Evolutionary conservation across 2,113 vertebrate genomes (phyloP), one percentile per base, ranked within the genome.

Genomic region (Crotalus horridus): DNA sequence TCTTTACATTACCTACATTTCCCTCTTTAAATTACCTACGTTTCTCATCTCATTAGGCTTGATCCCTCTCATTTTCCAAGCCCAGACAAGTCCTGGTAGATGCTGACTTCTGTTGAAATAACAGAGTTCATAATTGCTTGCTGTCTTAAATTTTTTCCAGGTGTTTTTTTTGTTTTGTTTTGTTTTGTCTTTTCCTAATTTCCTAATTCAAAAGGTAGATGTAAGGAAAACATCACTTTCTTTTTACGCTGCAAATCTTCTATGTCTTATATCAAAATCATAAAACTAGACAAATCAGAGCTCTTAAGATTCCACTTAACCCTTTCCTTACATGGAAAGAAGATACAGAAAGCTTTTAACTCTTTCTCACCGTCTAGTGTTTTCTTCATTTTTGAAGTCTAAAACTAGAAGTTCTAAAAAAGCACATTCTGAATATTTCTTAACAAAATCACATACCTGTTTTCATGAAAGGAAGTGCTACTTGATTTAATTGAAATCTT

Each of bases 61-160:
- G n/a, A 81, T 81, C 69, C 2, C 6, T 39, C 69, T 81, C n/a
- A 81, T 20, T 6, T 81, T 39, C 69, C 69, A 20, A 81, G 69
- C 69, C 6, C 15, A 39, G 69, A 39, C n/a, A 81, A 20, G 69
- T 39, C n/a, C 69, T 81, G 69, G n/a, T 81, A 81, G 69, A 74
- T 17, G 2, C 13, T 33, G 64, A 39, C n/a, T 39, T 39, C 15
- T 81, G 17, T 39, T 81, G n/a, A 81, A n/a, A 39, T 39, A 1
- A 81, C 13, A 17, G n/a, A 74, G 91, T 90, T 87, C 90, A 95
- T 90, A 90, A 93, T 64, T 81, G 92, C 92, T 96, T 95, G 53
- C 88, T 94, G 48, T 94, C 93, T 90, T 90, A 51, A 90, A 8
- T 89, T 90, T 74, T 94, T 69, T 88, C 92, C 89, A 91, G 33